Base-by-base conservation (phyloP, 2,113 vertebrate species). In the Melanostigma gelatinosum region DNA sequence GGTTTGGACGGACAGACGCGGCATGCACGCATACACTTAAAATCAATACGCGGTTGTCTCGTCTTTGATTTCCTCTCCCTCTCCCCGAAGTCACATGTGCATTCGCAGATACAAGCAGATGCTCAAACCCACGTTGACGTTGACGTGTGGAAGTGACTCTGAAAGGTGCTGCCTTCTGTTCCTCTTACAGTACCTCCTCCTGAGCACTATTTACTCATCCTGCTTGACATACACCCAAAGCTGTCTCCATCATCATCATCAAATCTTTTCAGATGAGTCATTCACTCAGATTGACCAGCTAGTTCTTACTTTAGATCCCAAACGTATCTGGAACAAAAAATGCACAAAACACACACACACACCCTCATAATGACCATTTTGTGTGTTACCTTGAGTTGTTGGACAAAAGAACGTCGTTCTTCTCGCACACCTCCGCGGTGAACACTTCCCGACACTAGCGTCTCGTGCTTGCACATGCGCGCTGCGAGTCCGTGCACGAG, bases 201-300 rank as follows among this genome's bases (percentile, higher is more conserved):
- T 83, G 75, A 84, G 77, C 77, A 78, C 74, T 60, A 72, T 86
- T 91, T 88, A 93, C 77, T 94, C 90, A 90, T 82, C 65, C 88
- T 91, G 63, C 77, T 94, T 93, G 92, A 90, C 91, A 94, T 93
- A 89, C 92, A 87, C 75, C 42, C 83, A 93, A 92, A 94, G 91
- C 91, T 93, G 93, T 92, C 90, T 82, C 82, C 61, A 72, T 80
- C 84, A 60, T 62, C 2, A 62, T 70, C 83, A 65, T 80, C 76
- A 16, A 60, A 22, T 40, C 74, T 62, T 78, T 40, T 62, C 38
- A 52, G 63, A 44, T 12, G 8, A 79, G 46, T 81, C 75, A 44
- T 62, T 74, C 69, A 7, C 65, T 77, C 55, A 40, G 75, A 85
- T 61, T 79, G 67, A 77, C n/a, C 20, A 18, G 4, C 64, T 71